Base-by-base conservation (phyloP, 1,140 invertebrate species). In the Cotesia glomerata region DNA sequence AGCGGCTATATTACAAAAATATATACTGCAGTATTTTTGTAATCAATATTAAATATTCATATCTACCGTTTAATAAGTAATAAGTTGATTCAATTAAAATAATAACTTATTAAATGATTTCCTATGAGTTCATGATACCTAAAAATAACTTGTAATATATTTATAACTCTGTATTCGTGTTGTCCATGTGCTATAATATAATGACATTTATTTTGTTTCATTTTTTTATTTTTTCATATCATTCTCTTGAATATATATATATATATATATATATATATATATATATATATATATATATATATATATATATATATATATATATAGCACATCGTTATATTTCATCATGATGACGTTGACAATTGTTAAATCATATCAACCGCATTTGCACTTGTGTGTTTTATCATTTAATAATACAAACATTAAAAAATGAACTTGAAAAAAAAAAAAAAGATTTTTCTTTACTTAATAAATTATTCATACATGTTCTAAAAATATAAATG, bases 151-250 rank as follows among this genome's bases (percentile, higher is more conserved):
- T 11, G 8, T 58, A 16, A 11, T 58, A 11, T 18, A 18, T 32
- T 58, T 18, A 14, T 66, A 39, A 14, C 8, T 45, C 5, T 54
- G 34, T 16, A 14, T 67, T 67, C 65, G 65, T 67, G 5, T 32
- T 67, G 34, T 35, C 26, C 58, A 36, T n/a, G 16, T 58, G 18
- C 5, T 16, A 62, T 62, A 62, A 35, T 26, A 14, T 18, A 56
- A 16, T 56, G 13, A 56, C 3, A 2, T 16, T 70, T 70, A 13
- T 49, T 59, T 59, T 58, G 16, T 65, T 49, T 61, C 26, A 26
- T 71, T 63, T 66, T 62, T 65, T 69, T 59, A 66, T 67, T 39
- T 9, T 58, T 69, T 49, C 58, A 67, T 54, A 61, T 35, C 54
- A 34, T 71, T 45, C 4, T 58, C 54, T 8, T 70, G 13, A 51